Conservation (phyloP, 1,140 invertebrate species). For the Octopus sinensis region DNA sequence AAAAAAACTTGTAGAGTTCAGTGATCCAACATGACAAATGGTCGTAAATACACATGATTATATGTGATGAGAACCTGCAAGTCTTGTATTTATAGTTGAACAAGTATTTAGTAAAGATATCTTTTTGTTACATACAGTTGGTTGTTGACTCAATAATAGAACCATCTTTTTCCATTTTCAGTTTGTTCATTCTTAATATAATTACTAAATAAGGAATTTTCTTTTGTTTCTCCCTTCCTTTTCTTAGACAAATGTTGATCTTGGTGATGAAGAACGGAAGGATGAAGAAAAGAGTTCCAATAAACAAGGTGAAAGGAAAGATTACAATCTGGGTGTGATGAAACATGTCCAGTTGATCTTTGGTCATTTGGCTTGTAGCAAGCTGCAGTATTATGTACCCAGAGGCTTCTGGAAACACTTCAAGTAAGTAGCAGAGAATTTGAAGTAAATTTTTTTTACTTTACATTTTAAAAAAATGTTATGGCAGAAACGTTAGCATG, state of each 20-base stretch:
- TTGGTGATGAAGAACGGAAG: slow-evolving; percentile 47
- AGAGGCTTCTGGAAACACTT: slow-evolving; percentile 97
- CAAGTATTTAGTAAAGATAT: too few relatives aligned
- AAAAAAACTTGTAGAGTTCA: too few relatives aligned
- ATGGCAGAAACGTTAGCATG: not conserved
- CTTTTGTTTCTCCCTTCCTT: not conserved
- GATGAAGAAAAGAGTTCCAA: slow-evolving; percentile 32
- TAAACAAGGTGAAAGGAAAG: slow-evolving; percentile 64
- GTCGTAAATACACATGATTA: too few relatives aligned
- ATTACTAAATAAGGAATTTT: too few relatives aligned
- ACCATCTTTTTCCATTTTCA: too few relatives aligned
- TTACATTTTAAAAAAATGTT: not conserved
- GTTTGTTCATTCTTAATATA: too few relatives aligned
- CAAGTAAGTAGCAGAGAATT: slow-evolving; percentile 65
- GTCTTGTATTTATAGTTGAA: too few relatives aligned
- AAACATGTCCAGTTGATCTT: slow-evolving; percentile 98
- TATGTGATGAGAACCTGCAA: too few relatives aligned
- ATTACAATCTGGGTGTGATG: slow-evolving; percentile 92
- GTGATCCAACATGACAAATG: too few relatives aligned
- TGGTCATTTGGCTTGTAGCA: slow-evolving; percentile 91
- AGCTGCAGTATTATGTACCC: slow-evolving; percentile 95
- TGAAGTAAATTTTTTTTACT: not conserved
- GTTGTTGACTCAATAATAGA: too few relatives aligned
- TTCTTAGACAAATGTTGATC: slow-evolving; percentile 45
- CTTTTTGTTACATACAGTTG: too few relatives aligned